A percentile compares a stretch with the other conserved stretches of the same genome.
Evolutionary conservation across 2,113 vertebrate species (phyloP).

Genomic region (Hippocampus barbouri): DNA sequence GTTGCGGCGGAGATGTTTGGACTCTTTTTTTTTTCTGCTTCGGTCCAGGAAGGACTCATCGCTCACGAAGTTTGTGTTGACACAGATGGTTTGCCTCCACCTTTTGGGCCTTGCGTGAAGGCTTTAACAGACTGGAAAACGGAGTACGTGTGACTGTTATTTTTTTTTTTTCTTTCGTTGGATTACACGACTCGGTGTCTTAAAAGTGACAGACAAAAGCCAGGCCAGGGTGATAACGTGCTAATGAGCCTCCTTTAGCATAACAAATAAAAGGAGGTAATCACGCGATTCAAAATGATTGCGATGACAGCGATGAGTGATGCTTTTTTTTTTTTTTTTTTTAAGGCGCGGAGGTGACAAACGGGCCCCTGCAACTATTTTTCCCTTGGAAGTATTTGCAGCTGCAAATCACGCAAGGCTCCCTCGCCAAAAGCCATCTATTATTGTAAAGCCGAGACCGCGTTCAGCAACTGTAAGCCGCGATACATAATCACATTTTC

Average conservation of each 20-base stretch:
- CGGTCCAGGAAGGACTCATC: conserved; percentile 58
- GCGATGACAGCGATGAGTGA: neutral
- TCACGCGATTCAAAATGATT: conserved; percentile 35
- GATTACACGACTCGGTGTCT: conserved; percentile 42
- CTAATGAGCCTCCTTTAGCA: conserved; percentile 43
- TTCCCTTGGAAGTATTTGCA: conserved; percentile 42
- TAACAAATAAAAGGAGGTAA: conserved; percentile 61
- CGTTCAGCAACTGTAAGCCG: conserved; percentile 25
- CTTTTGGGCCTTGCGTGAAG: conserved; percentile 41
- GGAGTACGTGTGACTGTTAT: conserved; percentile 37
- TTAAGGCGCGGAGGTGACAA: conserved; percentile 26
- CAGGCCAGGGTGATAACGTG: conserved; percentile 56
- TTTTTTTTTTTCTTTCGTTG: conserved; percentile 20
- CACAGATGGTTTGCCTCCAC: conserved; percentile 70
- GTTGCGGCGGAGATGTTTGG: neutral
- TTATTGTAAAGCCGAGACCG: conserved; percentile 40
- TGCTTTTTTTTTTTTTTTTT: conserved; percentile 36
- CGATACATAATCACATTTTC: conserved; percentile 30
- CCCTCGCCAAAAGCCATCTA: conserved; percentile 54
- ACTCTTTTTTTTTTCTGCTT: conserved; percentile 25
- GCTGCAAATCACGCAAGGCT: conserved; percentile 48
- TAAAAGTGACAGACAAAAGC: conserved; percentile 39
- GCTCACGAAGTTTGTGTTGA: conserved; percentile 58
- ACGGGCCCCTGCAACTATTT: conserved; percentile 30
- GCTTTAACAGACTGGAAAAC: conserved; percentile 20